Base-by-base conservation (phyloP, 2,888 invertebrate genomes). In the Ormia ochracea region DNA sequence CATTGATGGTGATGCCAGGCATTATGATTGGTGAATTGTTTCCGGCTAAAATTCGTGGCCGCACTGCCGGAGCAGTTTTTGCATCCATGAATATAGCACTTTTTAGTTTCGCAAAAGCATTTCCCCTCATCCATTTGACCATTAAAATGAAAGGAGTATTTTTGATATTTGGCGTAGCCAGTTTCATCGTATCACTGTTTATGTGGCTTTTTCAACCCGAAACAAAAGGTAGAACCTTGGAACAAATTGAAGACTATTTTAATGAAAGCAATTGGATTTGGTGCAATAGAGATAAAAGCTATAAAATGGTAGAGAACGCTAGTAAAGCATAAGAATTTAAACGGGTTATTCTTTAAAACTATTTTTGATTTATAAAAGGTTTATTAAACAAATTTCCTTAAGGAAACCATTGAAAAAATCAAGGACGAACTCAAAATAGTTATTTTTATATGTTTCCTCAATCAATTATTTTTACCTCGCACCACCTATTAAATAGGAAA, bases 161-260 rank as follows among this genome's bases (percentile, higher is more conserved):
- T 85, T 90, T 92, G 21, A 89, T 94, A n/a, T 95, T 95, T 84
- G 94, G 93, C 0, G 88, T 90, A 0, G 91, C 93, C 0, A 92
- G 94, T 1, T 84, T 93, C 0, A 82, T 93, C 9, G 93, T 93
- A 0, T 92, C 94, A 0, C 63, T 93, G 2, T 93, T 94, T 59
- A 90, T 94, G 78, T 94, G 92, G 87, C 89, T 94, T 0, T 90
- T 94, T 72, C 89, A 95, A 41, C 95, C 95, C 9, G 95, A 95
- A 89, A 95, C 95, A 0, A 95, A 94, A 87, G 93, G 93, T 38
- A 92, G 92, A 75, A 93, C 93, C 5, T 89, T 95, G 45, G 91
- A 93, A 66, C 93, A 95, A 88, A 95, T 95, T 82, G 95, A 95
- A 88, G 94, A 95, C 89, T 95, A 95, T 88, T 95, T 95, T 85